Evolutionary conservation across 37 sponge, comb jelly and placozoan species (phyloP), one percentile per base, ranked within the genome.

Genomic region (Aphrocallistes beatrix): DNA sequence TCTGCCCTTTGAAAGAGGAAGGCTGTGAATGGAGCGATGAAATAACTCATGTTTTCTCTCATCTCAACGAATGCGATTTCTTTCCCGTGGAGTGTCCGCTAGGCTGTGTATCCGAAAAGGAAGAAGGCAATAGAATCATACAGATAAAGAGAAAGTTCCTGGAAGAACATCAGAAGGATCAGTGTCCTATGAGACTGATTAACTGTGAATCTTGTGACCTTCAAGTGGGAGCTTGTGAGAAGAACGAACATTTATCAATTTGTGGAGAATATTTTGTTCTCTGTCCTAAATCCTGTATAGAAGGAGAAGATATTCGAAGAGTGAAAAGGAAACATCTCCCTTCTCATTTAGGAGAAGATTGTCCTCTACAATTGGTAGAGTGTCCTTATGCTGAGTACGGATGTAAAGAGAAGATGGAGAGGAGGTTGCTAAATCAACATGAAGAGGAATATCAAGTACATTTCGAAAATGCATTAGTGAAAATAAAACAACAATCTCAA

Each of bases 351-450:
- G 45, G 10, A 13, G 45, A 42, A 13, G n/a, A n/a, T n/a, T 42
- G 45, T 13, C 45, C 45, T 42, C 45, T 42, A 6, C 45, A 42
- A 13, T 16, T 6, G 6, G 45, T 42, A 13, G 10, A 42, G 45
- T 42, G 45, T 42, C 45, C 45, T 6, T 42, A 42, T 42, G 6
- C 10, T 6, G 45, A 42, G 45, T 13, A 42, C 10, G 75, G 75
- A 60, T 60, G 75, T 60, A 13, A 1, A 60, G 75, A 60, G 75
- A 30, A 60, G 75, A 60, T 60, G 75, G 75, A 60, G 34, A 60
- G 75, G 75, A 60, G 75, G n/a, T 6, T 25, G 75, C 34, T 60
- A 30, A 13, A 60, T 3, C 8, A 19, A 3, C 75, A 60, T 60
- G 75, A 60, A 30, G n/a, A 13, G 34, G 75, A 60, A 60, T 60